A percentile compares a stretch with the other conserved stretches of the same genome.
phyloP scores from a whole-genome alignment of 2,113 vertebrate genomes.

The Ailuropoda melanoleuca region DNA sequence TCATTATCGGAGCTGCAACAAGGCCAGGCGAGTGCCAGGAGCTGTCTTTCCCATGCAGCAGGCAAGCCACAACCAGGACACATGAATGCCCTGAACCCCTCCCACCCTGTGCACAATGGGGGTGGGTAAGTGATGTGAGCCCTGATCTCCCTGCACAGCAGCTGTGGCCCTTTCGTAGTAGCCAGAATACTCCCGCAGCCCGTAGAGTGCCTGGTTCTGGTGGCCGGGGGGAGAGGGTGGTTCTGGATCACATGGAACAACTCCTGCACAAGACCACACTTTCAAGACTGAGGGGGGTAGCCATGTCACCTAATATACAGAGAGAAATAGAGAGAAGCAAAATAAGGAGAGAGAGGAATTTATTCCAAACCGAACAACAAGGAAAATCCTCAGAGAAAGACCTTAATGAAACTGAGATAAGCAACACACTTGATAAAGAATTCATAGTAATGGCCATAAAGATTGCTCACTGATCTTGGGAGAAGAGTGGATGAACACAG shows the following conservation, averaged over 20 bases:
- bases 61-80: neutral
- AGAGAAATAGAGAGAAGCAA: neutral
- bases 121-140: neutral
- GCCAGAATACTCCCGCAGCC: neutral
- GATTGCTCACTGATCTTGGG: neutral
- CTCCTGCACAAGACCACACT: neutral
- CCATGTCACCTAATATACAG: neutral
- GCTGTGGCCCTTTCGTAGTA: neutral
- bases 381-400: neutral
- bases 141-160: neutral
- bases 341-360: neutral
- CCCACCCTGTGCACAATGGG: neutral
- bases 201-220: neutral
- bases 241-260: neutral
- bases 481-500: neutral
- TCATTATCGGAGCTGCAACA: neutral
- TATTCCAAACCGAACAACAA: neutral
- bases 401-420: neutral
- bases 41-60: neutral
- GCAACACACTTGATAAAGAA: neutral
- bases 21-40: neutral
- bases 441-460: neutral
- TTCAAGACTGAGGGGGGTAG: neutral
- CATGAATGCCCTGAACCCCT: neutral
- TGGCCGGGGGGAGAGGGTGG: neutral